Conservation (phyloP, 2,113 vertebrate species). For the Trinectes maculatus region DNA sequence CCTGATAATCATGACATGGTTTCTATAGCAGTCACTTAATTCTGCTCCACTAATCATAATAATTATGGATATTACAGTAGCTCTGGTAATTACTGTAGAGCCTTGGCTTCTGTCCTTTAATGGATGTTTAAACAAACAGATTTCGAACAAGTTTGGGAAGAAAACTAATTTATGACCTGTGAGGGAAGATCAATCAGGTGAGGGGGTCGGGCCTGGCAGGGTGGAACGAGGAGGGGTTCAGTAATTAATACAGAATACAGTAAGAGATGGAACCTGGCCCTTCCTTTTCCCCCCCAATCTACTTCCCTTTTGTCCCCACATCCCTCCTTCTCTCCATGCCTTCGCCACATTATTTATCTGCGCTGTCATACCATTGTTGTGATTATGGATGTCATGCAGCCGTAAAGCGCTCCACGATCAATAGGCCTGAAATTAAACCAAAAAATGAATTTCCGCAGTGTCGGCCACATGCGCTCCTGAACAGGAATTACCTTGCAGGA, state of each 20-base stretch:
- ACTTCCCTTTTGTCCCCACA: slow-evolving; percentile 59
- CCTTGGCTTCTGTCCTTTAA: slow-evolving; percentile 63
- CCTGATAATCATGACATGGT: slow-evolving; percentile 44
- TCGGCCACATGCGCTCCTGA: slow-evolving; percentile 78
- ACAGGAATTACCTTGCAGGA: slow-evolving; percentile 78
- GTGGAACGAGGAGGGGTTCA: slow-evolving; percentile 56
- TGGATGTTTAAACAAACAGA: slow-evolving; percentile 79
- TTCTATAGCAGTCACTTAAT: slow-evolving; percentile 65
- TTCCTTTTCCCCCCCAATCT: slow-evolving; percentile 61
- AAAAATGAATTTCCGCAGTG: slow-evolving; percentile 85
- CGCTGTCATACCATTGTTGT: slow-evolving; percentile 83
- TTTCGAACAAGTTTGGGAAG: slow-evolving; percentile 71
- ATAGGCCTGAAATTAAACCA: slow-evolving; percentile 87
- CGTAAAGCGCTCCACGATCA: slow-evolving; percentile 83
- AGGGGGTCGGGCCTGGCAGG: slow-evolving; percentile 60
- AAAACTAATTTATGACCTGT: slow-evolving; percentile 76
- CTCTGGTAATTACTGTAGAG: slow-evolving; percentile 70
- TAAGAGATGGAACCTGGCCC: slow-evolving; percentile 74
- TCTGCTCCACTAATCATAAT: slow-evolving; percentile 74
- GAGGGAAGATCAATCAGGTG: slow-evolving; percentile 81
- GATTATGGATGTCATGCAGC: slow-evolving; percentile 87
- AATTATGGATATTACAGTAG: slow-evolving; percentile 74
- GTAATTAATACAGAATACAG: slow-evolving; percentile 82
- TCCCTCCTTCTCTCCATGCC: slow-evolving; percentile 55
- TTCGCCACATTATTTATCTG: slow-evolving; percentile 82